These are phyloP conservation scores for Standfussiana lucernea DNA, from an alignment of 2,888 invertebrate species.

Conservation along the genomic window DNA sequence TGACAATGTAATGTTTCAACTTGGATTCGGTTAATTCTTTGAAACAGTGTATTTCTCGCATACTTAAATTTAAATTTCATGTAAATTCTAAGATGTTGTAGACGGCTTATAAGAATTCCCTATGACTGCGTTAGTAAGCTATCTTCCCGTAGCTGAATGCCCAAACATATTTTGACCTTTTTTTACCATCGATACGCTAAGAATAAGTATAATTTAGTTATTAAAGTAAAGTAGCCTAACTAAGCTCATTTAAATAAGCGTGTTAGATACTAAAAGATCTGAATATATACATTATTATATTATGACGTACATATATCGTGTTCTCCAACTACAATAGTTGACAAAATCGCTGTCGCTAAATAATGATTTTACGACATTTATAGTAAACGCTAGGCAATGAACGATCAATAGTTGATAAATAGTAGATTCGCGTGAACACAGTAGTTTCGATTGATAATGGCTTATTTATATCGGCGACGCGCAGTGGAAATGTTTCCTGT, in stretches of 20 bases:
- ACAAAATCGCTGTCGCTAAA: background rate
- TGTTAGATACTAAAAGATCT: background rate
- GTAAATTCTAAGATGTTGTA: background rate
- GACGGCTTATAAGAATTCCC: background rate
- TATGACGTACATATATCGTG: too few species aligned
- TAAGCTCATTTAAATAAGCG: background rate
- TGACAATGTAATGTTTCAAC: background rate
- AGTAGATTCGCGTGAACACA: background rate
- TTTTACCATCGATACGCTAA: background rate
- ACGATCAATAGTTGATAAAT: background rate
- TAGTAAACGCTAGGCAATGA: background rate
- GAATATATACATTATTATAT: too few species aligned
- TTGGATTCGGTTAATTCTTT: background rate
- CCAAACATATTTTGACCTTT: background rate
- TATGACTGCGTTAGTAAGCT: background rate
- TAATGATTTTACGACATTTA: background rate
- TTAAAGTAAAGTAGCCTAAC: background rate
- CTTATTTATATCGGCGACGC: background rate
- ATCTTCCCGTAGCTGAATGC: background rate
- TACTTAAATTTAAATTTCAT: background rate
- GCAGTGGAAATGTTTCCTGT: constrained; percentile 13
- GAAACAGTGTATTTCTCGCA: background rate
- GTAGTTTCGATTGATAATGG: background rate
- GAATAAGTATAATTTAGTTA: background rate
- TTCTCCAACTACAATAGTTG: background rate